Evolutionary conservation across 30 jellyfish, hydroid and myxozoan species (phyloP).

Genomic region (Turritopsis dohrnii): DNA sequence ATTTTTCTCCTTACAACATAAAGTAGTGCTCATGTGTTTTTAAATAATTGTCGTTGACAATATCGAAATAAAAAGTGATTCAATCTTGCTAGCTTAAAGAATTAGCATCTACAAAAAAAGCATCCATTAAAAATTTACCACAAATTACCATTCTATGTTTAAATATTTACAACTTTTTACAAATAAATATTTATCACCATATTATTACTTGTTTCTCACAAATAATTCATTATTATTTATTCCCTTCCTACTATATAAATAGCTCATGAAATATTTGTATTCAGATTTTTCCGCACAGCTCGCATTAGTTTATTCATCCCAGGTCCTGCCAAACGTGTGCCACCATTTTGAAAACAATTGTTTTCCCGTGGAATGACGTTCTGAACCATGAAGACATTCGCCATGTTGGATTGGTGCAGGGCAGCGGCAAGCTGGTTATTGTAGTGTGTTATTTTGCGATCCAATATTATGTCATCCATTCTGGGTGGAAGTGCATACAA

Average conservation of each 20-base stretch:
- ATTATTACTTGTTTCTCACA: background rate
- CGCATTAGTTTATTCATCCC: slow-evolving; percentile 24
- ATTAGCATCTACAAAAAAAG: background rate
- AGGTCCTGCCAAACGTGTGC: slow-evolving; percentile 14
- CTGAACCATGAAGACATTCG: background rate
- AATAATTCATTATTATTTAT: background rate
- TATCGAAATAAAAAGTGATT: background rate
- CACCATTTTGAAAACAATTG: background rate
- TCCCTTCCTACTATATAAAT: background rate
- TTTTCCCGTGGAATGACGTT: slow-evolving; percentile 12
- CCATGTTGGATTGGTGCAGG: background rate
- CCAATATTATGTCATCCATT: background rate
- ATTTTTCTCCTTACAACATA: background rate
- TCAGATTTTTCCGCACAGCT: slow-evolving; percentile 8
- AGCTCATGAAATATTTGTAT: background rate
- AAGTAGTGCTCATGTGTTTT: background rate
- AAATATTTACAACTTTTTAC: background rate
- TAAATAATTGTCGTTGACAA: background rate
- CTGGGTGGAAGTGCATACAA: slow-evolving; percentile 15
- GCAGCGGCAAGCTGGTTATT: slow-evolving; percentile 3
- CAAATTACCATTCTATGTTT: background rate
- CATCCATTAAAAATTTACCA: too few relatives aligned
- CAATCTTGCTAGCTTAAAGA: background rate
- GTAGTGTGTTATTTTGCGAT: background rate
- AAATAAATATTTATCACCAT: background rate